Conservation (phyloP, 2,888 invertebrate genomes). For the Zaprionus obscuricornis region DNA sequence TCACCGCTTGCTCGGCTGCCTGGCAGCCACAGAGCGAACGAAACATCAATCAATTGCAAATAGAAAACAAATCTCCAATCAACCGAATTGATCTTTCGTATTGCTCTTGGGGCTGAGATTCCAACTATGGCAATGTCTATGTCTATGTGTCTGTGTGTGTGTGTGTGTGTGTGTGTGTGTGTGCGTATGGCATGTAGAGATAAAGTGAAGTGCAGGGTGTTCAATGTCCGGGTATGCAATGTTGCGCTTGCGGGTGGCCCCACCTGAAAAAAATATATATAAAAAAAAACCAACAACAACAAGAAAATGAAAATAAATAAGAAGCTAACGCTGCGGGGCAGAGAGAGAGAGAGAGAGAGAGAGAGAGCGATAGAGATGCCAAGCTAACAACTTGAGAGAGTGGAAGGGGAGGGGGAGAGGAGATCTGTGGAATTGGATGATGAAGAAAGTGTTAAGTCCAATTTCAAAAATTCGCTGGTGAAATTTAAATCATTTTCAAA, state of each 20-base stretch:
- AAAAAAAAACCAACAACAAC: too few species aligned
- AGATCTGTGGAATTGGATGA: constrained; percentile 19
- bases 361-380: not conserved
- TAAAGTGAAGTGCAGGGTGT: too few species aligned
- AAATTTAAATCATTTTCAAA: constrained; percentile 79
- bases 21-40: too few species aligned
- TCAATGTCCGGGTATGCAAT: not conserved
- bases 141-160: constrained; percentile 6
- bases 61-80: constrained; percentile 75
- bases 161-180: constrained; percentile 7
- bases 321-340: not conserved
- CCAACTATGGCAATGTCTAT: constrained; percentile 17
- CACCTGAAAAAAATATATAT: constrained; percentile 37
- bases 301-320: not conserved
- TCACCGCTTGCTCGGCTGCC: constrained; percentile 35
- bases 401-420: not conserved
- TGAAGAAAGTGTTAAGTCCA: constrained; percentile 75
- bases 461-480: constrained; percentile 73
- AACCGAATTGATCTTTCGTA: constrained; percentile 60
- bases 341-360: not conserved
- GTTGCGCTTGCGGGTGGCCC: constrained; percentile 61
- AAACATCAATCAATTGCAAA: constrained; percentile 71
- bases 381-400: too few species aligned
- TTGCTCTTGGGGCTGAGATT: constrained; percentile 30
- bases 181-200: not conserved